Conservation (phyloP, 2,113 vertebrate genomes). For the Peucedramus taeniatus region DNA sequence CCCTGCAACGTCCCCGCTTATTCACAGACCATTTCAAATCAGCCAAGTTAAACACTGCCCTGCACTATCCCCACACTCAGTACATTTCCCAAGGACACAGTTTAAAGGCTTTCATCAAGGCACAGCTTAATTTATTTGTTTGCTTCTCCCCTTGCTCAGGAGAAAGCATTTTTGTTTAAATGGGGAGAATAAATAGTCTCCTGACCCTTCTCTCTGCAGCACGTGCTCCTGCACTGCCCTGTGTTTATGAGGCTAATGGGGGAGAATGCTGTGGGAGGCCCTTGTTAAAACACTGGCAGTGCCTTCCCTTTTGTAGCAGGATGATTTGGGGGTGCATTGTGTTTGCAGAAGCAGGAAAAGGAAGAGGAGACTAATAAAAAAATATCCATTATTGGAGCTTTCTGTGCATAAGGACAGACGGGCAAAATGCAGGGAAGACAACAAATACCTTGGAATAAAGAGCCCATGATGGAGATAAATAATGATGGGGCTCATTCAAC, state of each 20-base stretch:
- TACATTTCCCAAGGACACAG: constrained; percentile 52
- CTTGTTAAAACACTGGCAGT: constrained; percentile 6
- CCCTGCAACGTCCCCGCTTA: background rate
- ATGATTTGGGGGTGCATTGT: background rate
- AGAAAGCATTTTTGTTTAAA: constrained; percentile 65
- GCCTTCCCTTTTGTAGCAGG: background rate
- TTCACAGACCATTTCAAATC: constrained; percentile 35
- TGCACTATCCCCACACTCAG: background rate
- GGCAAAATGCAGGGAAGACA: constrained; percentile 32
- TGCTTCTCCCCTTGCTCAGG: constrained; percentile 36
- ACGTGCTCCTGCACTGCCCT: constrained; percentile 7
- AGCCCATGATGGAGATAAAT: constrained; percentile 54
- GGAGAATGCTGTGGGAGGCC: constrained; percentile 42
- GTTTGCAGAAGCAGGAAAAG: constrained; percentile 23
- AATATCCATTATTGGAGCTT: constrained; percentile 36
- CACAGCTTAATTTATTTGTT: constrained; percentile 60
- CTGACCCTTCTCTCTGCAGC: constrained; percentile 32
- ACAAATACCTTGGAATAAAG: constrained; percentile 50
- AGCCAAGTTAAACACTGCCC: constrained; percentile 52
- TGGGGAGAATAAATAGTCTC: constrained; percentile 54
- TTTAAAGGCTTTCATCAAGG: constrained; percentile 56
- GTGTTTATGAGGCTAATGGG: constrained; percentile 51
- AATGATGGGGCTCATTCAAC: constrained; percentile 44
- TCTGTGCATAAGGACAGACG: constrained; percentile 9
- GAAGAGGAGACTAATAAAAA: constrained; percentile 46